Percentiles rank a stretch among this genome's conserved stretches.
Conservation (phyloP, 2,113 vertebrate genomes). For the Barnardius zonarius region DNA sequence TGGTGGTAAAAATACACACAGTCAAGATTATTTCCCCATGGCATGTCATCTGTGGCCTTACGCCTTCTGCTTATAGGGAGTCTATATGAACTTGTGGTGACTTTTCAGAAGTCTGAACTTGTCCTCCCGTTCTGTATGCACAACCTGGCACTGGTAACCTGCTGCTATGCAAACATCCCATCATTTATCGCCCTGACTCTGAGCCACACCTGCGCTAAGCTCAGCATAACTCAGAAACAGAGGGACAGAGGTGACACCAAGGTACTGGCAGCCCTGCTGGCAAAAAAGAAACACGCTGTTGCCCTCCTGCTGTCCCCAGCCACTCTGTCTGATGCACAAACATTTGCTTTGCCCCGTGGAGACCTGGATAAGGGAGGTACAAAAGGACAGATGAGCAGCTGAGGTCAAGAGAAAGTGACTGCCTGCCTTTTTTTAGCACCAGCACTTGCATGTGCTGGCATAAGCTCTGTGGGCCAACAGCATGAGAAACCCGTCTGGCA, state of each 20-base stretch:
- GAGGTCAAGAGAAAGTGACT: background rate
- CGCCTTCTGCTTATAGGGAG: background rate
- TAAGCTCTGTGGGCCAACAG: background rate
- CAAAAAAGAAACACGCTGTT: background rate
- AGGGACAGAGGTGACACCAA: background rate
- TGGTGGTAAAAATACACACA: background rate
- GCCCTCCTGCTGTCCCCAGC: background rate
- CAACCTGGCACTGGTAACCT: background rate
- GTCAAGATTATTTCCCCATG: background rate
- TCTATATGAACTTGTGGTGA: background rate
- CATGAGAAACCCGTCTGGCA: background rate
- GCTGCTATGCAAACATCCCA: background rate
- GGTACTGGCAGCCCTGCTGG: background rate
- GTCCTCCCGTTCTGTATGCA: background rate
- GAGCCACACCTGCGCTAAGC: background rate
- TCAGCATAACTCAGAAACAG: background rate
- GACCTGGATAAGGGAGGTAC: background rate
- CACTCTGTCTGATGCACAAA: background rate
- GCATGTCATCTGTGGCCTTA: background rate
- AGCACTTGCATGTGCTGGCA: background rate
- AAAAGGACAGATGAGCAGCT: background rate
- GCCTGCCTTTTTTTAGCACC: background rate
- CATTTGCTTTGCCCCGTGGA: background rate
- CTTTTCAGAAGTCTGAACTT: background rate
- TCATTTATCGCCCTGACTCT: background rate